Evolutionary conservation across 2,113 vertebrate genomes (phyloP).

Genomic region (Noturus placidus): DNA sequence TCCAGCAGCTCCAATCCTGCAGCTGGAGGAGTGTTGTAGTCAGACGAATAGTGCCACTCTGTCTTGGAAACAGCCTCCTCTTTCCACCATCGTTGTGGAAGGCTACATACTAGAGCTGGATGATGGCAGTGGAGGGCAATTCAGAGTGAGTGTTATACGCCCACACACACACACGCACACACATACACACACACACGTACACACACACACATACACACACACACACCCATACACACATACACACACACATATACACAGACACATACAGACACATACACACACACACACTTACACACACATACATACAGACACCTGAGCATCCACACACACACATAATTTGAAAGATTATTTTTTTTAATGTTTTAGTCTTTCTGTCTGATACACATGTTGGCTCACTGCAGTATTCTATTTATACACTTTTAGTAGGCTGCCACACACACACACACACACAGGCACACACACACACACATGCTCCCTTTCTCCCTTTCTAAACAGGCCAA

Average conservation of each 20-base stretch:
- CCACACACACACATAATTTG: conserved; percentile 1
- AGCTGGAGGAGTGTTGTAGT: conserved; percentile 96
- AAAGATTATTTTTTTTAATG: neutral
- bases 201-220: neutral
- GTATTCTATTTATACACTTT: conserved; percentile 62
- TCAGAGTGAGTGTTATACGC: conserved; percentile 80
- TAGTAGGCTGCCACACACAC: conserved; percentile 56
- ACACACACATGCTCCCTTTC: conserved; percentile 8
- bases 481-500: conserved; percentile 51
- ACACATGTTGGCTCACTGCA: conserved; percentile 37
- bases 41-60: conserved; percentile 96
- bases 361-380: conserved; percentile 34
- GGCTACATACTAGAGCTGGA: conserved; percentile 98
- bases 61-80: conserved; percentile 97
- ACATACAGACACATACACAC: conserved; percentile 9
- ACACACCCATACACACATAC: neutral
- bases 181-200: neutral
- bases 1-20: conserved; percentile 91
- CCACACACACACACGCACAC: neutral
- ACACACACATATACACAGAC: neutral
- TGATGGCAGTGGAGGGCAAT: conserved; percentile 90
- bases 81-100: conserved; percentile 88
- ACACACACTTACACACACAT: neutral
- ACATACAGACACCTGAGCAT: neutral
- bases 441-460: conserved; percentile 18